These are phyloP conservation scores for Chauna torquata DNA, from an alignment of 2,113 vertebrate species.

Conservation along the genomic window DNA sequence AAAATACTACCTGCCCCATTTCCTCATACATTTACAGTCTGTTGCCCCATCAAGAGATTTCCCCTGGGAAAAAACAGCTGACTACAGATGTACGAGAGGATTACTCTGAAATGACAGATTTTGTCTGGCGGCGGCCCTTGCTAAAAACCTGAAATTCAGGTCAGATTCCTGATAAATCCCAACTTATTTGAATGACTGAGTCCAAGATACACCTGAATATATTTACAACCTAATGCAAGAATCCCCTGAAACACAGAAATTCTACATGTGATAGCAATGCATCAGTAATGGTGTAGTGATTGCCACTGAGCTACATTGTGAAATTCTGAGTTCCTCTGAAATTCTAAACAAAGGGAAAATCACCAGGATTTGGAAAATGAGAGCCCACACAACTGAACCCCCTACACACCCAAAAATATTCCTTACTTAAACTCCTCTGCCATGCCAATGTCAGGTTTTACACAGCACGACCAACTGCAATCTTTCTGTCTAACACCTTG, in stretches of 20 bases:
- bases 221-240: neutral
- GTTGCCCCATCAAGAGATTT: neutral
- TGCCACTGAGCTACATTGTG: neutral
- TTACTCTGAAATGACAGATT: neutral
- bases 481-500: neutral
- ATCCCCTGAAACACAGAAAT: neutral
- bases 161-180: neutral
- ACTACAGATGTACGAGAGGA: neutral
- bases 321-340: neutral
- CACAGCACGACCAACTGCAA: neutral
- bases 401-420: neutral
- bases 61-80: neutral
- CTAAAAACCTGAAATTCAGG: neutral
- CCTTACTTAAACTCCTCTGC: neutral
- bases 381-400: neutral
- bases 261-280: neutral
- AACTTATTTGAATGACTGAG: neutral
- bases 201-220: neutral
- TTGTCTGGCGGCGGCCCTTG: neutral
- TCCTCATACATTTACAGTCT: neutral
- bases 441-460: neutral
- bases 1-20: neutral
- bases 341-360: neutral
- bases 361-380: neutral
- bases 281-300: neutral